Evolutionary conservation across 2,113 vertebrate species (phyloP), one percentile per base, ranked within the genome.

Genomic region (Jacana jacana): DNA sequence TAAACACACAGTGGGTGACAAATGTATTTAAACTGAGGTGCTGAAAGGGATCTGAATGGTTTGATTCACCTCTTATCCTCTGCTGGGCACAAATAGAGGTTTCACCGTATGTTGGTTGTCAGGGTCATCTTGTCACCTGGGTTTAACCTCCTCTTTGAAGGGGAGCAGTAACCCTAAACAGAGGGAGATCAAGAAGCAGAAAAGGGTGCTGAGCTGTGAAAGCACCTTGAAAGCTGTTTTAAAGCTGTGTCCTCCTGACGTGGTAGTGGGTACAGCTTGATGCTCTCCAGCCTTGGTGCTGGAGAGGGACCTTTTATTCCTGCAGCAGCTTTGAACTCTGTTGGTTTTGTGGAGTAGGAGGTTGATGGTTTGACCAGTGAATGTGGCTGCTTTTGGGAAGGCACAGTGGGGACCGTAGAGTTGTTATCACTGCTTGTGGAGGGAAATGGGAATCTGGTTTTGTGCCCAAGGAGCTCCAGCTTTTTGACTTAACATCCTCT

Each of bases 201-300:
- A 22, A 25, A 28, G 31, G 44, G 35, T 55, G 9, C 35, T 54
- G 14, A 10, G 35, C 7, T 55, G 69, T 23, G 46, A 39, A 51
- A 54, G 27, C 48, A 30, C n/a, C n/a, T n/a, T n/a, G n/a, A n/a
- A 58, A 51, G 22, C n/a, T 69, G 63, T 42, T 80, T 54, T 49
- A 71, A 11, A 57, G 9, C 49, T 27, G 3, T 15, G 46, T 65
- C 48, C 17, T 35, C 12, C 84, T 79, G 35, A 30, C 18, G 28
- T 5, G 10, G 40, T 17, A 24, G 57, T 4, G 9, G 17, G 20
- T 42, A 31, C 27, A 49, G 22, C 44, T 44, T 37, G 44, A 44
- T 1, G 4, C 44, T 51, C 42, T 66, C 27, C 44, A 57, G 22
- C 33, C 4, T 51, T 0, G 1, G 1, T 51, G 60, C 12, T 51